Conservation (phyloP, 2,797 vertebrate species). For the Arctocebus calabarensis region DNA sequence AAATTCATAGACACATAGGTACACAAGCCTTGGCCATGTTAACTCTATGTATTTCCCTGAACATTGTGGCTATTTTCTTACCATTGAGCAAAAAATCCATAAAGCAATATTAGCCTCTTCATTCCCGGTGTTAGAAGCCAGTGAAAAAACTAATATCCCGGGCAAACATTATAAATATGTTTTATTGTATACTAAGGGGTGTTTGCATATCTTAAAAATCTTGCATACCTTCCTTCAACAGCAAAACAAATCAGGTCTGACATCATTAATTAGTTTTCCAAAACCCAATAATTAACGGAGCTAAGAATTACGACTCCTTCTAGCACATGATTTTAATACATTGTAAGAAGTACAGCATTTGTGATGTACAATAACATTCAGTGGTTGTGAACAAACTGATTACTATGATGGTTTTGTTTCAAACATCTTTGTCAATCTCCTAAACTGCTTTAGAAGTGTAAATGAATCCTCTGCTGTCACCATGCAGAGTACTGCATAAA, state of each 20-base stretch:
- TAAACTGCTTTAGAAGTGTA: slow-evolving; percentile 68
- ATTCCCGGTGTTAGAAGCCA: slow-evolving; percentile 55
- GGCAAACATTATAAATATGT: slow-evolving; percentile 69
- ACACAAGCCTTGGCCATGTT: background rate
- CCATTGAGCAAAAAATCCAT: slow-evolving; percentile 35
- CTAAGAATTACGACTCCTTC: slow-evolving; percentile 55
- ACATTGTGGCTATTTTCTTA: slow-evolving; percentile 5
- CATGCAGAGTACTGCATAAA: background rate
- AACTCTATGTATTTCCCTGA: background rate
- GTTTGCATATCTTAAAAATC: slow-evolving; percentile 77
- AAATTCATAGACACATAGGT: background rate
- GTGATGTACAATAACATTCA: background rate
- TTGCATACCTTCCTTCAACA: slow-evolving; percentile 65
- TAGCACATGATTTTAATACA: slow-evolving; percentile 50
- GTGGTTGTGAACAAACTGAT: background rate
- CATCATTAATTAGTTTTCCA: slow-evolving; percentile 66
- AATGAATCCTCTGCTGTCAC: slow-evolving; percentile 58
- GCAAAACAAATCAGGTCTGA: slow-evolving; percentile 70
- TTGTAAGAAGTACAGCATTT: background rate
- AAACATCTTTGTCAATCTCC: slow-evolving; percentile 62
- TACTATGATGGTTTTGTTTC: background rate
- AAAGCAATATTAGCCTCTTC: slow-evolving; percentile 69
- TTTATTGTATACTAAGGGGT: slow-evolving; percentile 63
- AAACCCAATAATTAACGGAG: slow-evolving; percentile 71
- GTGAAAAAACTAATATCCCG: slow-evolving; percentile 72